phyloP scores from a whole-genome alignment of 37 sponge, comb jelly and placozoan genomes.

The Oscarella lobularis region DNA sequence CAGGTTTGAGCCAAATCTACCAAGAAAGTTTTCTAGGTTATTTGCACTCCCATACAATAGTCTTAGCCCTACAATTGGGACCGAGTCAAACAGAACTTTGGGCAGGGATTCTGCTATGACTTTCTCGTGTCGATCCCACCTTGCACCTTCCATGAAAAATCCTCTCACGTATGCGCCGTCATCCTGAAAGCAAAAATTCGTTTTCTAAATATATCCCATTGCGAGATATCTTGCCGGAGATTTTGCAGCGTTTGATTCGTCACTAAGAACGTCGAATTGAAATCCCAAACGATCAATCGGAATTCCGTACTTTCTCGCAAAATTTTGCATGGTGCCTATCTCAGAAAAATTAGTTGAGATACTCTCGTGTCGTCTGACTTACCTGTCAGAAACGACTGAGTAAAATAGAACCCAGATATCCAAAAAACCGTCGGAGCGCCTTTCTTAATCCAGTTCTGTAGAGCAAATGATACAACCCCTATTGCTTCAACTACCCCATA shows the following conservation, averaged over 20 bases:
- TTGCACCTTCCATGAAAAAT: constrained; percentile 6
- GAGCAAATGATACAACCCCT: background rate
- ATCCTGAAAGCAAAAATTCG: background rate
- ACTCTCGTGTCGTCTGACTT: too few relatives aligned
- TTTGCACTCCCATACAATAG: too few relatives aligned
- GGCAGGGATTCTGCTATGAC: constrained; percentile 3
- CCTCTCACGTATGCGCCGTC: background rate
- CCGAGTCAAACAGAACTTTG: constrained; percentile 1
- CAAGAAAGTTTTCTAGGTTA: too few relatives aligned
- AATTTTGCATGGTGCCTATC: constrained; percentile 10
- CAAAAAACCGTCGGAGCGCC: constrained; percentile 18
- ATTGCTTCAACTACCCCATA: background rate
- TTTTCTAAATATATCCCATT: background rate
- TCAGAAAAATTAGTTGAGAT: background rate
- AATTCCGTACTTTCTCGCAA: constrained; percentile 11
- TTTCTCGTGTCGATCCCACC: background rate
- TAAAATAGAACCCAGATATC: constrained; percentile 28
- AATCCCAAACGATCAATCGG: constrained; percentile 15
- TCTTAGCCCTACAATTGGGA: background rate
- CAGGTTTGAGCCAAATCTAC: background rate
- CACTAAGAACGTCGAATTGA: constrained; percentile 6
- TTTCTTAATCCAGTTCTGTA: constrained; percentile 12
- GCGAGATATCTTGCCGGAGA: background rate
- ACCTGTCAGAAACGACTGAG: constrained; percentile 21
- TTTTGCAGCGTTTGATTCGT: background rate